These are phyloP conservation scores for Dryas iulia DNA, from an alignment of 1,140 invertebrate genomes.

Conservation along the genomic window DNA sequence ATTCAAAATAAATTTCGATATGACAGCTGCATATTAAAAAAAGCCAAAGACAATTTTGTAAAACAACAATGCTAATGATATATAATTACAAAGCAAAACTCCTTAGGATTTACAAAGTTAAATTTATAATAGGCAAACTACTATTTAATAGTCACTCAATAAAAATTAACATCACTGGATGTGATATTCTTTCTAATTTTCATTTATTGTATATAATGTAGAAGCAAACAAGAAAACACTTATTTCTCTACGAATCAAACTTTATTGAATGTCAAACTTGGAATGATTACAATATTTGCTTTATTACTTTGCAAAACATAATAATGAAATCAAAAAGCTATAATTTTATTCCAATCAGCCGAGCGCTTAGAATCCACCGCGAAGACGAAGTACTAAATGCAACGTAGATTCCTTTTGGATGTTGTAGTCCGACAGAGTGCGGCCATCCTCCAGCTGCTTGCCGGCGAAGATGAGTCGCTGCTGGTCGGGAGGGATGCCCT, in stretches of 20 bases:
- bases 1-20: too few relatives aligned
- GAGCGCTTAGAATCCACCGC: slow-evolving; percentile 31
- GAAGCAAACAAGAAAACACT: background rate
- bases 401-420: background rate
- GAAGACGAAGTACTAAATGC: slow-evolving; percentile 87
- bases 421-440: slow-evolving; percentile 82
- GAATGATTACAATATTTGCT: slow-evolving; percentile 40
- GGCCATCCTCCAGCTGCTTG: slow-evolving; percentile 59
- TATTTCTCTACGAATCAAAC: slow-evolving; percentile 19
- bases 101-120: too few relatives aligned
- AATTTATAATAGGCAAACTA: too few relatives aligned
- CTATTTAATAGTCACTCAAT: too few relatives aligned
- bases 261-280: slow-evolving; percentile 42
- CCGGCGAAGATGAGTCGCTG: background rate
- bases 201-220: too few relatives aligned
- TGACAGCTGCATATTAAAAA: too few relatives aligned
- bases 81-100: too few relatives aligned
- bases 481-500: slow-evolving; percentile 79
- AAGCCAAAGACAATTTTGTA: too few relatives aligned
- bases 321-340: slow-evolving; percentile 27
- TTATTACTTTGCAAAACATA: slow-evolving; percentile 8
- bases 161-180: too few relatives aligned
- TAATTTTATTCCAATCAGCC: slow-evolving; percentile 13
- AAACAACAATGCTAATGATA: too few relatives aligned
- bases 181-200: too few relatives aligned